Percentiles rank a stretch among this genome's conserved stretches.
Evolutionary conservation across 2,113 vertebrate species (phyloP).

Genomic region (Chamaetylas fuelleborni): DNA sequence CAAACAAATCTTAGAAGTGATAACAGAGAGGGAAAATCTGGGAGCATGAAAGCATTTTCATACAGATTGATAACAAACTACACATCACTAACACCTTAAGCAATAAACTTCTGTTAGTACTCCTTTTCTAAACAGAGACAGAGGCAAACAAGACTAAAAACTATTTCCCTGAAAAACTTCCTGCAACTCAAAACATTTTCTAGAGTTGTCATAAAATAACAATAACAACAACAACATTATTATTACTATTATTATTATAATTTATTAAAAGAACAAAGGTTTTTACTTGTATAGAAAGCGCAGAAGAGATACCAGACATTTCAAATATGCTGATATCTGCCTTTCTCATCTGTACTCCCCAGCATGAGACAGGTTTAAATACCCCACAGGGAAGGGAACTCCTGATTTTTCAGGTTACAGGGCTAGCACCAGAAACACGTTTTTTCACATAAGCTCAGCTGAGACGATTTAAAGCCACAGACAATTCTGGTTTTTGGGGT

Average conservation of each 20-base stretch:
- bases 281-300: not conserved
- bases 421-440: not conserved
- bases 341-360: not conserved
- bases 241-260: too few relatives aligned
- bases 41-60: not conserved
- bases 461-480: not conserved
- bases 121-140: not conserved
- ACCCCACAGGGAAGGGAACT: not conserved
- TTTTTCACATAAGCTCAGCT: conserved; percentile 9
- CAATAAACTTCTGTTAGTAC: not conserved
- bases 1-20: not conserved
- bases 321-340: not conserved
- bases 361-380: not conserved
- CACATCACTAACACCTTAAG: not conserved
- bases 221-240: too few relatives aligned
- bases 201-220: not conserved
- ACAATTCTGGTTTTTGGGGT: not conserved
- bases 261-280: not conserved
- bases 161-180: not conserved
- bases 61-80: not conserved
- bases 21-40: not conserved
- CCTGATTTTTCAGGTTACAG: not conserved
- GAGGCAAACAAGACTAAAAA: not conserved
- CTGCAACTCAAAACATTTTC: not conserved
- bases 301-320: not conserved